Conservation (phyloP, 53 echinoderm and acorn worm species). For the Pentamera pediparva region DNA sequence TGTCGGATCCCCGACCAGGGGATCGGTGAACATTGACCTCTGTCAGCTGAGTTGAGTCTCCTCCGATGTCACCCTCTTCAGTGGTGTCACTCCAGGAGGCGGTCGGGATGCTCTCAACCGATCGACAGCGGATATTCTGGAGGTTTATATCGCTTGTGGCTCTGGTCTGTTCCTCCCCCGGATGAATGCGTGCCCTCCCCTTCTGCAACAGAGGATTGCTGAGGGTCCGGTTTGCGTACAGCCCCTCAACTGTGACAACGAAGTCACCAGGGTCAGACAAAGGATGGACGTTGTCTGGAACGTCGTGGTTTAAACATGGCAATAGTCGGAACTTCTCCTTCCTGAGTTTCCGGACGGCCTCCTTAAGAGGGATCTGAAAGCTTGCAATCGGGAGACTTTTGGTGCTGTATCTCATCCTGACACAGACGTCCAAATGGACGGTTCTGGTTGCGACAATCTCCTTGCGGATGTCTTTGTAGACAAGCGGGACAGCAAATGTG, state of each 20-base stretch:
- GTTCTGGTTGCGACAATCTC: constrained; percentile 61
- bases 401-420: constrained; percentile 75
- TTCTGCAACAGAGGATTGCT: constrained; percentile 76
- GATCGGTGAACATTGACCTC: constrained; percentile 39
- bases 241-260: constrained; percentile 72
- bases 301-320: constrained; percentile 78
- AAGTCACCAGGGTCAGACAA: constrained; percentile 84
- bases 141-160: constrained; percentile 83
- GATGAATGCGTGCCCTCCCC: constrained; percentile 27
- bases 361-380: constrained; percentile 72
- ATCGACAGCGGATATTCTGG: constrained; percentile 64
- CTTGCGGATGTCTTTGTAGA: constrained; percentile 75
- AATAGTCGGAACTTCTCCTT: constrained; percentile 62
- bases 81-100: constrained; percentile 38
- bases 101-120: constrained; percentile 80
- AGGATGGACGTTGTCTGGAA: constrained; percentile 84
- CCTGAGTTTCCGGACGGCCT: constrained; percentile 73
- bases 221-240: constrained; percentile 81
- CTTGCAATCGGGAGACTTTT: constrained; percentile 81
- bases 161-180: constrained; percentile 38
- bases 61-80: constrained; percentile 29
- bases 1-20: constrained; percentile 11
- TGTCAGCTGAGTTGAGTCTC: constrained; percentile 52
- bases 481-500: constrained; percentile 74
- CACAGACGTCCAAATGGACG: constrained; percentile 76